These are phyloP conservation scores for Xestia ashworthii DNA, from an alignment of 2,888 invertebrate genomes.

Conservation along the genomic window DNA sequence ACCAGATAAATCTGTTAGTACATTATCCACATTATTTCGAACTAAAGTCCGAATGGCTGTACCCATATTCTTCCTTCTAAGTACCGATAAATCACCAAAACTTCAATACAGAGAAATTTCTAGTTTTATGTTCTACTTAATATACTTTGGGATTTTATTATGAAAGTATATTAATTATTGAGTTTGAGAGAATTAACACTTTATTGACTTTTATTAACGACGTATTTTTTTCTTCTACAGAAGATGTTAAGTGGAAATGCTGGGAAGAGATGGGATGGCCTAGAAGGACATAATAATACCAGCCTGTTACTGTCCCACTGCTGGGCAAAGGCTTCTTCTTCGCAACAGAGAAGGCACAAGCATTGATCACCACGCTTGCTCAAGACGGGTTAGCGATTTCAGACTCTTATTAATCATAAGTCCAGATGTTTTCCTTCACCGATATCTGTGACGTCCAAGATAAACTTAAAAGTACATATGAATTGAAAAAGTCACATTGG, in stretches of 20 bases:
- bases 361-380: too few species aligned
- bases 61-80: constrained; percentile 22
- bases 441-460: too few species aligned
- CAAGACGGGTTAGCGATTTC: too few species aligned
- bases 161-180: constrained; percentile 47
- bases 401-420: too few species aligned
- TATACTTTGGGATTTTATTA: constrained; percentile 44
- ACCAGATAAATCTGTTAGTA: constrained; percentile 27
- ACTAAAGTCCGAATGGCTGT: constrained; percentile 36
- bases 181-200: constrained; percentile 20
- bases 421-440: too few species aligned
- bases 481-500: too few species aligned
- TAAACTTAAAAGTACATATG: too few species aligned
- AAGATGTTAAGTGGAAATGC: background rate
- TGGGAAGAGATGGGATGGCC: background rate
- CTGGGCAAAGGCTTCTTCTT: too few species aligned
- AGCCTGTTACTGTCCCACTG: too few species aligned
- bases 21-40: constrained; percentile 47
- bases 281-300: background rate
- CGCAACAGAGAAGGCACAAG: too few species aligned
- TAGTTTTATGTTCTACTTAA: constrained; percentile 38
- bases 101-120: constrained; percentile 47
- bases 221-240: constrained; percentile 6
- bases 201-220: constrained; percentile 17
- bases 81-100: constrained; percentile 45